Base-by-base conservation (phyloP, 2,888 invertebrate genomes). In the Hyposoter didymator region DNA sequence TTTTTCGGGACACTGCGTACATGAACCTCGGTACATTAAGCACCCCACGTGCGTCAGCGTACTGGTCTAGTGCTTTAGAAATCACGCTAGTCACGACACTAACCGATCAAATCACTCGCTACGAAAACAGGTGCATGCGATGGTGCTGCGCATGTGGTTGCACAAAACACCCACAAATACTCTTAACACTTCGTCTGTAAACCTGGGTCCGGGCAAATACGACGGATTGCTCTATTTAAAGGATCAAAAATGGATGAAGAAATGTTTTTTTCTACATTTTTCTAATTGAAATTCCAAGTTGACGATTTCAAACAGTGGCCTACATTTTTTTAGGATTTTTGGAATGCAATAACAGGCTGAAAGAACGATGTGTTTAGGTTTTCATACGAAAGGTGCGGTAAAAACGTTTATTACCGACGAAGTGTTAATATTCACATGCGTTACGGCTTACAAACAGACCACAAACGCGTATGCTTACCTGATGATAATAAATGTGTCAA, bases 81-180 rank as follows among this genome's bases (percentile, higher is more conserved):
- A 59, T 59, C 14, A 28, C 28, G 5, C 14, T 19, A 66, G 79
- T 17, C 70, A 19, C 69, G 62, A 45, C 62, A 75, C 79, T 64
- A 70, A 75, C 52, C 79, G 75, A 79, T 79, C 84, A 75, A 84
- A 64, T 70, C 62, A 75, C 43, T 52, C 47, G 52, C 47, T 19
- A 47, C 45, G 70, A 32, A 49, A 79, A 64, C 79, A 75, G 74
- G 70, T 79, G 78, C 69, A 79, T 62, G n/a, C n/a, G 70, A 75
- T 47, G 35, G 43, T 5, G n/a, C 28, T 6, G 19, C 45, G 67
- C 67, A 14, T 59, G 28, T 59, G 28, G 2, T 14, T 22, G 14
- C 59, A 28, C 28, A 14, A 28, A 14, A 28, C 59, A 28, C 1
- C 1, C 1, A 22, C 10, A 5, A 28, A 28, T 0, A 28, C 28